Evolutionary conservation across 2,113 vertebrate genomes (phyloP), one percentile per base, ranked within the genome.

Genomic region (Machaerirhynchus nigripectus): DNA sequence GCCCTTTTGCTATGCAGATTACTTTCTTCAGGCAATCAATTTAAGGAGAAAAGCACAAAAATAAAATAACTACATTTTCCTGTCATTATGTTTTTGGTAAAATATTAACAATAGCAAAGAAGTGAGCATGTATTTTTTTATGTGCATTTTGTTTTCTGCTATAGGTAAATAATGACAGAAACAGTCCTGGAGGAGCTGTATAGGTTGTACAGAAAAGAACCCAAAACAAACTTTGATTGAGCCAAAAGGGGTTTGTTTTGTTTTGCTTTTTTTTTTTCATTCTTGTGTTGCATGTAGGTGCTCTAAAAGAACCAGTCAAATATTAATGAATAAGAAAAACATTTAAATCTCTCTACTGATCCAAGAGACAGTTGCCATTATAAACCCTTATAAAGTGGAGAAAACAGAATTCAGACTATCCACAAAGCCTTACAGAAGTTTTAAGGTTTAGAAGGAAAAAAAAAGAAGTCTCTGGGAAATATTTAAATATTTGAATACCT

Each of bases 1-100:
- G 92, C 68, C 93, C 92, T 76, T 95, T 78, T 67, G 49, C 50
- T 82, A 44, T 52, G 9, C 21, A 90, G 70, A 96, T 83, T 37
- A 59, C 68, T 95, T 96, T 56, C 90, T 86, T 89, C 70, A 93
- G 61, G 97, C 35, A 90, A 90, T 53, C 59, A 97, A 96, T 96
- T 65, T 55, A 63, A 95, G 84, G 64, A 87, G 82, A 93, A 95
- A 94, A 84, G 10, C 46, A 94, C 27, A 61, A 69, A 90, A 92
- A 87, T 79, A 82, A 95, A 95, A 86, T 18, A 30, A 60, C 4
- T 11, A 83, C 47, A 67, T 92, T 91, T 87, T 35, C 13, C 31
- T 76, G 14, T 14, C 83, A 52, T 84, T 85, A 35, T 57, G 28
- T 64, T 70, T 84, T 95, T 83, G 22, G 20, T 40, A 95, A 96